Percentiles rank a stretch among this genome's conserved stretches.
Conservation (phyloP, 2,797 vertebrate genomes). For the Scomberomorus guttatus region DNA sequence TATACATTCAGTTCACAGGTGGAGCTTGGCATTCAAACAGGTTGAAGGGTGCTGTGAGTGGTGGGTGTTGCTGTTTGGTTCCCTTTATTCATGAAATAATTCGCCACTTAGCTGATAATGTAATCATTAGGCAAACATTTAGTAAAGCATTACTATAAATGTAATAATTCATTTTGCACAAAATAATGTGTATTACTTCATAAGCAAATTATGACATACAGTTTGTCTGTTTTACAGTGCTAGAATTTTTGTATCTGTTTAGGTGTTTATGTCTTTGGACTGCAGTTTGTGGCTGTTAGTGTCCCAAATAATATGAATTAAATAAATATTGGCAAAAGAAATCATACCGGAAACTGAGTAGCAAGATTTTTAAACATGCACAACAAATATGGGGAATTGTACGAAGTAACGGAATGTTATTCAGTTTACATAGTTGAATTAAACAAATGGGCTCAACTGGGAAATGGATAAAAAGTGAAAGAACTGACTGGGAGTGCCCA, state of each 20-base stretch:
- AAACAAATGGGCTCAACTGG: slow-evolving; percentile 21
- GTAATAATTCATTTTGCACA: background rate
- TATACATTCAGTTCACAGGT: background rate
- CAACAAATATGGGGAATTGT: background rate
- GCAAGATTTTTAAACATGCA: background rate
- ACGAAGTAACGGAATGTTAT: background rate
- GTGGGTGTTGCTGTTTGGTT: background rate
- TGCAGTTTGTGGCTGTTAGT: background rate
- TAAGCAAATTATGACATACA: background rate
- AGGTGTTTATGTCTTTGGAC: background rate
- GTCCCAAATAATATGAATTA: slow-evolving; percentile 17
- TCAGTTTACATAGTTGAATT: slow-evolving; percentile 1
- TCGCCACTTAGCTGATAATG: too few relatives aligned
- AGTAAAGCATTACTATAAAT: background rate
- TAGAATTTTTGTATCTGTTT: background rate
- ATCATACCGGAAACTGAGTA: background rate
- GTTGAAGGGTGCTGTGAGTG: background rate
- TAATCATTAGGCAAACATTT: background rate
- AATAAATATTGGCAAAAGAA: slow-evolving; percentile 12
- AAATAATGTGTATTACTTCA: background rate
- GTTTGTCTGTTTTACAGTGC: slow-evolving; percentile 4
- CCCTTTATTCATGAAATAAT: too few relatives aligned
- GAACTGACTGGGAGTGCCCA: slow-evolving; percentile 17
- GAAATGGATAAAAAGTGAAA: slow-evolving; percentile 16
- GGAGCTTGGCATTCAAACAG: background rate